These are phyloP conservation scores for Andricus curvator DNA, from an alignment of 2,888 invertebrate species.

Conservation along the genomic window DNA sequence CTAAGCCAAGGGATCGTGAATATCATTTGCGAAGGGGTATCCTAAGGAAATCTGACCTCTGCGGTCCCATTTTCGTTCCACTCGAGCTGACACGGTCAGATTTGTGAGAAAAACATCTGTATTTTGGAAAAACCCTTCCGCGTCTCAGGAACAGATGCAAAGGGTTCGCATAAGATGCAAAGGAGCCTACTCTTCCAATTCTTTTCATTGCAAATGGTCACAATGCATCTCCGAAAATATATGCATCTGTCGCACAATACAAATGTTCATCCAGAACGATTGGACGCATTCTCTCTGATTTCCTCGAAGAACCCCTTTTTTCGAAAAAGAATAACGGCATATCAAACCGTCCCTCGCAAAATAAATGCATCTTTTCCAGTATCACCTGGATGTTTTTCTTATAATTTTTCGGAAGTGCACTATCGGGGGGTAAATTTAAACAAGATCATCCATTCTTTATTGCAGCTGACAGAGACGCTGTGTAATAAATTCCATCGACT, in stretches of 20 bases:
- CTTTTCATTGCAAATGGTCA: not conserved
- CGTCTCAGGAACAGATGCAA: conserved; percentile 50
- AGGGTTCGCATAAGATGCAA: conserved; percentile 48
- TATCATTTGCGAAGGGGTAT: conserved; percentile 37
- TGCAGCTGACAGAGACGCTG: conserved; percentile 29
- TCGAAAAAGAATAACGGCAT: not conserved
- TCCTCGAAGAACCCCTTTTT: not conserved
- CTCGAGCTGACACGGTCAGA: conserved; percentile 61
- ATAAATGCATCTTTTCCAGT: not conserved
- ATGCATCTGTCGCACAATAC: conserved; percentile 26
- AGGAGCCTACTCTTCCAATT: conserved; percentile 14
- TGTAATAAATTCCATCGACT: conserved; percentile 15
- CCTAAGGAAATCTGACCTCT: conserved; percentile 55
- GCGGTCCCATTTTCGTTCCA: conserved; percentile 65
- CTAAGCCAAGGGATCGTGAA: conserved; percentile 30
- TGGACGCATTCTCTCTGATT: conserved; percentile 1
- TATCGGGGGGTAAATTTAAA: not conserved
- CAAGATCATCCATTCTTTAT: conserved; percentile 10
- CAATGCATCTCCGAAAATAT: conserved; percentile 30
- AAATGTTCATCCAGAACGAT: conserved; percentile 10
- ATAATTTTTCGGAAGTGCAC: not conserved
- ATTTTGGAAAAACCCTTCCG: conserved; percentile 47
- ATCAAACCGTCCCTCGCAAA: not conserved
- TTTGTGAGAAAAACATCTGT: conserved; percentile 49
- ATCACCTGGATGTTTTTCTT: conserved; percentile 25